Percentiles rank a stretch among this genome's conserved stretches.
These are phyloP conservation scores for Iphiclides podalirius DNA, from an alignment of 2,888 invertebrate genomes.

Conservation along the genomic window DNA sequence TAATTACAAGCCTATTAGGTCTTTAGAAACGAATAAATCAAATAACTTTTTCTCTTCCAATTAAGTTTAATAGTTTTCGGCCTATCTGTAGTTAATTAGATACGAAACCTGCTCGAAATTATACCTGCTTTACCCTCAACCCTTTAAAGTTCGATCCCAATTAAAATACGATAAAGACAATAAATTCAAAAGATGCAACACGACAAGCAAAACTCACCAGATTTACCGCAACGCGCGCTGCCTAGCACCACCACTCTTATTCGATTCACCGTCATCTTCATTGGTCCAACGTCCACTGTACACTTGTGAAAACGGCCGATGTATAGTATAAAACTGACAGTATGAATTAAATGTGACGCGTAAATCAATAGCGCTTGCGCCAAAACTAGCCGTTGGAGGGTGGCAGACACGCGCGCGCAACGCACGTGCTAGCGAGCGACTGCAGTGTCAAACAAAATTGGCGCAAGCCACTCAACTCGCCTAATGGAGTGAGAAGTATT, in stretches of 20 bases:
- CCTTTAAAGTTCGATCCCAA: constrained; percentile 34
- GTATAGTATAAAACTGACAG: constrained; percentile 40
- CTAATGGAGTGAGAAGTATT: constrained; percentile 42
- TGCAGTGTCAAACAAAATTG: constrained; percentile 68
- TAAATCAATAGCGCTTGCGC: constrained; percentile 54
- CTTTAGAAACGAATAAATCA: constrained; percentile 51
- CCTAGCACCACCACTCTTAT: constrained; percentile 89
- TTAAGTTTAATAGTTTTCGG: constrained; percentile 67
- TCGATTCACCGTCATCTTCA: constrained; percentile 89
- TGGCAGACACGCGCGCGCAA: constrained; percentile 68
- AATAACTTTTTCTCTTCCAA: constrained; percentile 49
- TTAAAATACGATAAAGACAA: no score
- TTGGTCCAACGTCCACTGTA: constrained; percentile 53
- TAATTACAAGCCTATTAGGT: constrained; percentile 33
- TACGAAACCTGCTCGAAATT: constrained; percentile 21
- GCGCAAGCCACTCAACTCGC: constrained; percentile 60
- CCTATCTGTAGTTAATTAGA: constrained; percentile 26
- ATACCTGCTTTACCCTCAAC: background rate
- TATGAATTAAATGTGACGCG: constrained; percentile 1
- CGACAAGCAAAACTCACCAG: constrained; percentile 84
- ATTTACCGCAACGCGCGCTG: constrained; percentile 87
- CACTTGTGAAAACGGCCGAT: constrained; percentile 35
- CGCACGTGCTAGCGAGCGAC: constrained; percentile 73
- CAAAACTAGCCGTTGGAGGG: constrained; percentile 61
- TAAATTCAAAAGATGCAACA: no score